These are phyloP conservation scores for Orycteropus afer DNA, from an alignment of 2,113 vertebrate species.

Conservation along the genomic window DNA sequence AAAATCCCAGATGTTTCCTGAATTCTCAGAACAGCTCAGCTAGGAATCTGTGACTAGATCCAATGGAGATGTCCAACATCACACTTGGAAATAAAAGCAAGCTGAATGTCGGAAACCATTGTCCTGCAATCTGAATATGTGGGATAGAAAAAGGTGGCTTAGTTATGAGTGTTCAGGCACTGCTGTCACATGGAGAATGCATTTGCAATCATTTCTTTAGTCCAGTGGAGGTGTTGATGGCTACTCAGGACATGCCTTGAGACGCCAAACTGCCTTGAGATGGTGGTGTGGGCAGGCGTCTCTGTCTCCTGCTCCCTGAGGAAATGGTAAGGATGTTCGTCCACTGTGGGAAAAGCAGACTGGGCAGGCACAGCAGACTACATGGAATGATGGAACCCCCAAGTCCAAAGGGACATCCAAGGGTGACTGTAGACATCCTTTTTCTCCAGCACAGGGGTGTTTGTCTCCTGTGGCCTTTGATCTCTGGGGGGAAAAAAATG, in stretches of 20 bases:
- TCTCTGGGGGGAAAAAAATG: not conserved
- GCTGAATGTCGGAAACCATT: not conserved
- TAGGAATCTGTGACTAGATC: not conserved
- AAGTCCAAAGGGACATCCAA: not conserved
- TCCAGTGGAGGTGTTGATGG: not conserved
- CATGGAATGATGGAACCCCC: not conserved
- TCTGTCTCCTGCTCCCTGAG: rapidly evolving
- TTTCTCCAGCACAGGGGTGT: not conserved
- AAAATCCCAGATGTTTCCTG: not conserved
- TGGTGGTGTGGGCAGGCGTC: not conserved
- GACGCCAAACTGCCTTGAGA: not conserved
- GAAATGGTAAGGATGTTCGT: not conserved
- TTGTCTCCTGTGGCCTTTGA: not conserved
- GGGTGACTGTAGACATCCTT: not conserved
- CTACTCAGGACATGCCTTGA: not conserved
- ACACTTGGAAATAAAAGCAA: not conserved
- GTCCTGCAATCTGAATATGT: not conserved
- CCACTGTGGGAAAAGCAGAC: not conserved
- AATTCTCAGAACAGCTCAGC: not conserved
- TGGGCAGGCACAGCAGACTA: not conserved
- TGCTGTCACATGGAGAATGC: not conserved
- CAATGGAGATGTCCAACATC: not conserved
- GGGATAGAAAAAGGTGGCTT: too few relatives aligned
- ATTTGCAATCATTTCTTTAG: not conserved
- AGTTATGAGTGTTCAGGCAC: too few relatives aligned